phyloP scores from a whole-genome alignment of 2,888 invertebrate species.

The Melipona bicolor region DNA sequence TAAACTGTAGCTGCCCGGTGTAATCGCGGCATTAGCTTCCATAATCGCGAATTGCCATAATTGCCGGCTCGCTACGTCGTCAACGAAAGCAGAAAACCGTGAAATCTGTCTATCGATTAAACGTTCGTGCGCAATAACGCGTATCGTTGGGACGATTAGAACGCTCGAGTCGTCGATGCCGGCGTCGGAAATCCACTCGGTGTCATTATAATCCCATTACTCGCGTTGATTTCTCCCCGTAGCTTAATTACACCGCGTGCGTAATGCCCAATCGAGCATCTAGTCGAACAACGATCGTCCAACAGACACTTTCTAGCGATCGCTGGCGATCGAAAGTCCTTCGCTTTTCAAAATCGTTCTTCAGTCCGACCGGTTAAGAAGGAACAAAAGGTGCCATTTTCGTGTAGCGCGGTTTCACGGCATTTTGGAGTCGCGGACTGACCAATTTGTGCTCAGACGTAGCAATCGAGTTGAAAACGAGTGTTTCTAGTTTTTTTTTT shows the following conservation, averaged over 20 bases:
- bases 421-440: constrained; percentile 4
- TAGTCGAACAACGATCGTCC: no score
- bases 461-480: constrained; percentile 50
- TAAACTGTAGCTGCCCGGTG: background rate
- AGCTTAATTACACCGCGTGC: constrained; percentile 51
- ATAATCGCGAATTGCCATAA: background rate
- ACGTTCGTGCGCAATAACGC: constrained; percentile 42
- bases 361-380: constrained; percentile 22
- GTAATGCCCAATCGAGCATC: background rate
- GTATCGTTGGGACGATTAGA: constrained; percentile 33
- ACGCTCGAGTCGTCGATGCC: constrained; percentile 41
- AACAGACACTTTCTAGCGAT: constrained; percentile 7
- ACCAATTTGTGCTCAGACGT: constrained; percentile 46
- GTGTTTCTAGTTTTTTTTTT: constrained; percentile 53
- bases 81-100: constrained; percentile 34
- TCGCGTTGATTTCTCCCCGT: constrained; percentile 27
- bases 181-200: constrained; percentile 37
- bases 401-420: constrained; percentile 30
- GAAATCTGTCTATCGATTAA: constrained; percentile 38
- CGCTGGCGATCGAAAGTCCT: constrained; percentile 13
- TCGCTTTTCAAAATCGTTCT: constrained; percentile 23
- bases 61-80: constrained; percentile 9
- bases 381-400: constrained; percentile 39
- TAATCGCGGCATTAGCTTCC: no score
- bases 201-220: constrained; percentile 66